Evolutionary conservation across 2,113 vertebrate genomes (phyloP).

Genomic region (Megalops atlanticus): DNA sequence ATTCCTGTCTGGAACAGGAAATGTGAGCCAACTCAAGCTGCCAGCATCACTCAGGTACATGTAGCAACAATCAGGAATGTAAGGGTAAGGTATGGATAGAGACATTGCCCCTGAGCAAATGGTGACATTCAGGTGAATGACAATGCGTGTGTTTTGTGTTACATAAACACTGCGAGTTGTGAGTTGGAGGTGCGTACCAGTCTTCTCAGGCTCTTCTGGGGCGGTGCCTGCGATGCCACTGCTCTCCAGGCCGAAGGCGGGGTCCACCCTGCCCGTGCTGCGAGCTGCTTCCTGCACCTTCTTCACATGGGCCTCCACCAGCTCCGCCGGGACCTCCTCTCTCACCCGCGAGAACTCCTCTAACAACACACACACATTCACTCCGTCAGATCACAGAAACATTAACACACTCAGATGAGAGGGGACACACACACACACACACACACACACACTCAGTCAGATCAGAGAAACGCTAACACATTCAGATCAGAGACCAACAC

Average conservation of each 20-base stretch:
- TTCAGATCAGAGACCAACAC: background rate
- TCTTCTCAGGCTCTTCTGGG: slow-evolving; percentile 79
- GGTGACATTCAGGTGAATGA: no score
- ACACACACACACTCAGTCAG: background rate
- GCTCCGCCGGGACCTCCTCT: slow-evolving; percentile 81
- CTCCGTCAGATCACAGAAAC: no score
- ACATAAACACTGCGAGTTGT: background rate
- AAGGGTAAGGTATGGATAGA: no score
- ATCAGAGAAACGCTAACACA: background rate
- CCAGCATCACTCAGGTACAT: no score
- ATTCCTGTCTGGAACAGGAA: no score
- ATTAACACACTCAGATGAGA: background rate
- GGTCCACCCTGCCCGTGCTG: slow-evolving; percentile 89
- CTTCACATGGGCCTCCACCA: slow-evolving; percentile 78
- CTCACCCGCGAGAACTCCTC: slow-evolving; percentile 93
- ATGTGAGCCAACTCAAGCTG: no score
- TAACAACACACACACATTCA: slow-evolving; percentile 53
- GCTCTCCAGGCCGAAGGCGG: slow-evolving; percentile 74
- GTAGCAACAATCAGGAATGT: no score
- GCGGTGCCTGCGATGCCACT: slow-evolving; percentile 75
- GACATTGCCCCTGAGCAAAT: no score
- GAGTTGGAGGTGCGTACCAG: slow-evolving; percentile 58
- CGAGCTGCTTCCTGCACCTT: slow-evolving; percentile 78
- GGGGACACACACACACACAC: background rate
- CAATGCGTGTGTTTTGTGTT: no score